Evolutionary conservation across 2,797 vertebrate species (phyloP).

Genomic region (Amblyopsis hoosieri): DNA sequence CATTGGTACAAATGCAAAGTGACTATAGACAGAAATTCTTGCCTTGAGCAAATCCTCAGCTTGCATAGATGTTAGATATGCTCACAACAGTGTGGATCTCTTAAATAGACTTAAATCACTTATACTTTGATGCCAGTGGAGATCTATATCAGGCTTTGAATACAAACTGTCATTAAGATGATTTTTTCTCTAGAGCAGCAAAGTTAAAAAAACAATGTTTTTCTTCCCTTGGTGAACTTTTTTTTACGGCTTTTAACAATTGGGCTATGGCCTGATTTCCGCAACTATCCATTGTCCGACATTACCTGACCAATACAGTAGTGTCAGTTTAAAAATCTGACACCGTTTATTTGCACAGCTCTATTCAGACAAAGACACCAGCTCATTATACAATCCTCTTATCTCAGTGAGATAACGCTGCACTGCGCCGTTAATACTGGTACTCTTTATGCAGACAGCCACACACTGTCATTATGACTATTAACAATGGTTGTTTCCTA

Average conservation of each 20-base stretch:
- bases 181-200: too few relatives aligned
- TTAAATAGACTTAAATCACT: background rate
- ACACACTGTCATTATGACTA: background rate
- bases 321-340: conserved; percentile 54
- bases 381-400: conserved; percentile 4
- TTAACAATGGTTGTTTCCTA: conserved; percentile 19
- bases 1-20: background rate
- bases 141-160: background rate
- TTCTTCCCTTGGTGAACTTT: conserved; percentile 20
- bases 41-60: background rate
- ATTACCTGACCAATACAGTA: conserved; percentile 33
- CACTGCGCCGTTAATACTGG: conserved; percentile 9
- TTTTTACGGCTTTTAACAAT: conserved; percentile 29
- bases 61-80: background rate
- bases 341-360: conserved; percentile 30
- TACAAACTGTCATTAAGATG: background rate
- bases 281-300: conserved; percentile 42
- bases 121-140: too few relatives aligned
- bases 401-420: conserved; percentile 19
- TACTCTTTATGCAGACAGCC: conserved; percentile 13
- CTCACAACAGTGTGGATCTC: background rate
- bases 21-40: too few relatives aligned
- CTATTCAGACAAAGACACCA: conserved; percentile 18
- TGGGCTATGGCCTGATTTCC: conserved; percentile 42
- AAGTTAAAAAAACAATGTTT: conserved; percentile 1